Evolutionary conservation across 1,140 invertebrate genomes (phyloP).

Genomic region (Pachyrhynchus sulphureomaculatus): DNA sequence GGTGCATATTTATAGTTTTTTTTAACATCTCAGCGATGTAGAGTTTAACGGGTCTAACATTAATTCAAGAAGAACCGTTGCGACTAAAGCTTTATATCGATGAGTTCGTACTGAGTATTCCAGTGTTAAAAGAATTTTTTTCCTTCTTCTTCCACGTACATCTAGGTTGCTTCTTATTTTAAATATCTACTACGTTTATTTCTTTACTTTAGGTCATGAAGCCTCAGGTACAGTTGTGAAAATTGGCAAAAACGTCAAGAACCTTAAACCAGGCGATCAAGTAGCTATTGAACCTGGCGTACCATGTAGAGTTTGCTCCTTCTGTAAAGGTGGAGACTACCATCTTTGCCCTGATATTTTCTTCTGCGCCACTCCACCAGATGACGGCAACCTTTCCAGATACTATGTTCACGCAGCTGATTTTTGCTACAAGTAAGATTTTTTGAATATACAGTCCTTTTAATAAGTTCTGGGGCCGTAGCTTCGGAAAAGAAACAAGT

Average conservation of each 20-base stretch:
- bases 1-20: no score
- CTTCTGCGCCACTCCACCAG: conserved; percentile 90
- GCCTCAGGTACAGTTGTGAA: conserved; percentile 72
- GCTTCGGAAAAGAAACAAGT: no score
- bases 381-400: conserved; percentile 80
- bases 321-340: conserved; percentile 86
- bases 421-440: conserved; percentile 87
- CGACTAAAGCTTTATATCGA: no score
- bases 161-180: no score
- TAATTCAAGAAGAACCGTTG: no score
- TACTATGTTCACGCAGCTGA: conserved; percentile 90
- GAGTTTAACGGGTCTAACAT: no score
- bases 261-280: conserved; percentile 78
- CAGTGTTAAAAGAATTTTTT: no score
- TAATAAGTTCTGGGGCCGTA: no score
- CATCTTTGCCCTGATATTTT: conserved; percentile 84
- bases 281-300: conserved; percentile 93
- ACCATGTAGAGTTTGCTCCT: conserved; percentile 80
- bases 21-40: no score
- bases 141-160: no score
- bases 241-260: conserved; percentile 72
- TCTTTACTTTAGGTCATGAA: conserved; percentile 66
- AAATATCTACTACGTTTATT: neutral
- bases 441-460: neutral
- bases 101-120: no score